A percentile compares a stretch with the other conserved stretches of the same genome.
Conservation (phyloP, 2,797 vertebrate species). For the Cuniculus paca region DNA sequence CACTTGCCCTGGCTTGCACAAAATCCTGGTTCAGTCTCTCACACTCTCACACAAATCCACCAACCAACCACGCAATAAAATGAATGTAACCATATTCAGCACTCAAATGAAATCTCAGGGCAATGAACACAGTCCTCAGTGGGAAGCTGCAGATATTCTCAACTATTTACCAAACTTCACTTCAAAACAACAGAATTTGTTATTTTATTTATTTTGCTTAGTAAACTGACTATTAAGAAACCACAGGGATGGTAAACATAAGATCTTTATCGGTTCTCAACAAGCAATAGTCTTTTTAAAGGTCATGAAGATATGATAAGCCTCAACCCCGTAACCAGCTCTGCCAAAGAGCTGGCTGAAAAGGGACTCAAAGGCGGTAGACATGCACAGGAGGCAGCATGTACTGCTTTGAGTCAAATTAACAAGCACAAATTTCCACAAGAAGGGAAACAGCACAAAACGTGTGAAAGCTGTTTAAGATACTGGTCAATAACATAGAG, state of each 20-base stretch:
- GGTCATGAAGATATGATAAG: conserved; percentile 65
- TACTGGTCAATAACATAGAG: neutral
- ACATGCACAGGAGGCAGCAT: neutral
- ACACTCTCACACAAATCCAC: neutral
- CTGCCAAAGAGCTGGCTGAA: conserved; percentile 28
- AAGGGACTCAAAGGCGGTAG: conserved; percentile 32
- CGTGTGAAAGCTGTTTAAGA: conserved; percentile 2
- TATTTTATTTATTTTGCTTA: conserved; percentile 10
- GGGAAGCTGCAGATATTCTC: neutral
- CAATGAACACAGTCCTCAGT: neutral
- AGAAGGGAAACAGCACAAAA: neutral
- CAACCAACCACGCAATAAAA: neutral
- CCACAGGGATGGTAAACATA: neutral
- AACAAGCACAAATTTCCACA: conserved; percentile 31
- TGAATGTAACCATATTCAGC: neutral
- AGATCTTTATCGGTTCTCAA: conserved; percentile 63
- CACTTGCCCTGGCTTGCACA: neutral
- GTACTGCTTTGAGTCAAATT: conserved; percentile 52
- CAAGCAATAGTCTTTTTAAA: conserved; percentile 73
- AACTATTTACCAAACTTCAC: conserved; percentile 39
- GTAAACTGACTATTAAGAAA: conserved; percentile 51
- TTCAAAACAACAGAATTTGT: conserved; percentile 53
- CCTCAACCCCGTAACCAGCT: neutral
- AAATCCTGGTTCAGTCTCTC: neutral
- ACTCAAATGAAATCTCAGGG: neutral